Percentiles rank a stretch among this genome's conserved stretches.
phyloP scores from a whole-genome alignment of 2,797 vertebrate genomes.

The Callimico goeldii region DNA sequence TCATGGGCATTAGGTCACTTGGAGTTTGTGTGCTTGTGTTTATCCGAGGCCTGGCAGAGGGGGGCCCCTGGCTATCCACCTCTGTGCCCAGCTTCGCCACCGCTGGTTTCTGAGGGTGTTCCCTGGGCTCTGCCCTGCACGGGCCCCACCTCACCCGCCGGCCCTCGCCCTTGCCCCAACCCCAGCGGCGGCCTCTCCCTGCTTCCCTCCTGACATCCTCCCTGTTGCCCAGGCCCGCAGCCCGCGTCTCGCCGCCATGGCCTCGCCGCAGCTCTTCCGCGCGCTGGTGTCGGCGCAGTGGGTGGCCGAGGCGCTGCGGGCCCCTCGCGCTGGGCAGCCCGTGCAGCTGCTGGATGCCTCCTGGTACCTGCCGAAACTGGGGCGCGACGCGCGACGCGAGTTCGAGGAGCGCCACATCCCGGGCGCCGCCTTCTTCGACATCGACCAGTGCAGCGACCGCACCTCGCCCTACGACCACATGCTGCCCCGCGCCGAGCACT shows the following conservation, averaged over 20 bases:
- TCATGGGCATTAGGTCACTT: not conserved
- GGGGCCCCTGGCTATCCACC: not conserved
- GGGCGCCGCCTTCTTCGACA: constrained; percentile 92
- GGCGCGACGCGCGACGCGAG: constrained; percentile 88
- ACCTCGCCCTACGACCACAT: constrained; percentile 91
- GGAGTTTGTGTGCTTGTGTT: not conserved
- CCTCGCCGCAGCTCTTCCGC: constrained; percentile 85
- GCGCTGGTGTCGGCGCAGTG: constrained; percentile 92
- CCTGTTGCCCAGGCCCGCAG: not conserved
- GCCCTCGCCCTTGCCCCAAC: not conserved
- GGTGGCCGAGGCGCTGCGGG: constrained; percentile 89
- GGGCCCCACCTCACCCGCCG: rapidly evolving
- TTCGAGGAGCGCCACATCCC: constrained; percentile 92
- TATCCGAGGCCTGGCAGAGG: not conserved
- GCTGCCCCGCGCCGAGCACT: constrained; percentile 88
- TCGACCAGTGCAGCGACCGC: constrained; percentile 91
- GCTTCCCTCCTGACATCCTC: not conserved
- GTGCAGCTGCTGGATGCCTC: constrained; percentile 93
- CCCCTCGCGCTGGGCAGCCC: constrained; percentile 82
- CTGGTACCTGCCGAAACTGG: constrained; percentile 91
- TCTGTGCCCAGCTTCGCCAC: not conserved
- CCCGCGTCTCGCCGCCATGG: constrained; percentile 65
- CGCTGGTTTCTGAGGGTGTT: not conserved
- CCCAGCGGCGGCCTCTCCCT: not conserved
- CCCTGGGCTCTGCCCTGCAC: constrained; percentile 28